Evolutionary conservation across 1,140 invertebrate genomes (phyloP).

Genomic region (Pogonus chalceus): DNA sequence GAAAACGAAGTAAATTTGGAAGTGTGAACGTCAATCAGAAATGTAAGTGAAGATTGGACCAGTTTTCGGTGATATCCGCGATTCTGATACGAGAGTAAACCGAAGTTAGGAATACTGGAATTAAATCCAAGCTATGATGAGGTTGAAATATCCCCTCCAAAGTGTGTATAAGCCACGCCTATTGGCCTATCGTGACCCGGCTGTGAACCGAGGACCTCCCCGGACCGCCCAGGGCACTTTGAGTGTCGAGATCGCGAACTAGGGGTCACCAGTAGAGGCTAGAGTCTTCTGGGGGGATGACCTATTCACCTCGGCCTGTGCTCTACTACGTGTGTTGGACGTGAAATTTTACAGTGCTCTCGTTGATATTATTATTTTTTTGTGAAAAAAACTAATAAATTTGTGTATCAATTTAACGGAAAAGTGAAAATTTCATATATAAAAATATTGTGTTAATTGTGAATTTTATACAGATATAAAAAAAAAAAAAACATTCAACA

Average conservation of each 20-base stretch:
- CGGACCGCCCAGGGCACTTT: conserved; percentile 34
- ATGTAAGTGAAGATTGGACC: too few relatives aligned
- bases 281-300: conserved; percentile 35
- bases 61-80: too few relatives aligned
- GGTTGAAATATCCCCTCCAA: conserved; percentile 15
- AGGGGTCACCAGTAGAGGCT: conserved; percentile 37
- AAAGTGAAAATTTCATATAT: not conserved
- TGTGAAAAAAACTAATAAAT: not conserved
- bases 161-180: conserved; percentile 25
- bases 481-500: too few relatives aligned
- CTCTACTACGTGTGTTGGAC: conserved; percentile 27
- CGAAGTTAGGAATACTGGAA: too few relatives aligned
- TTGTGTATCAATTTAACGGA: not conserved
- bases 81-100: too few relatives aligned
- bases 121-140: too few relatives aligned
- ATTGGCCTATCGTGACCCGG: conserved; percentile 35
- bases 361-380: not conserved
- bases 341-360: conserved; percentile 2
- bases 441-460: too few relatives aligned
- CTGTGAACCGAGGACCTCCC: conserved; percentile 34
- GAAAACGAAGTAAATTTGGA: too few relatives aligned
- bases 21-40: too few relatives aligned
- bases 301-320: conserved; percentile 32
- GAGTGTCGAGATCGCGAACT: conserved; percentile 32
- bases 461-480: too few relatives aligned